A percentile compares a stretch with the other conserved stretches of the same genome.
phyloP scores from a whole-genome alignment of 2,113 vertebrate species.

The Myotis davidii region DNA sequence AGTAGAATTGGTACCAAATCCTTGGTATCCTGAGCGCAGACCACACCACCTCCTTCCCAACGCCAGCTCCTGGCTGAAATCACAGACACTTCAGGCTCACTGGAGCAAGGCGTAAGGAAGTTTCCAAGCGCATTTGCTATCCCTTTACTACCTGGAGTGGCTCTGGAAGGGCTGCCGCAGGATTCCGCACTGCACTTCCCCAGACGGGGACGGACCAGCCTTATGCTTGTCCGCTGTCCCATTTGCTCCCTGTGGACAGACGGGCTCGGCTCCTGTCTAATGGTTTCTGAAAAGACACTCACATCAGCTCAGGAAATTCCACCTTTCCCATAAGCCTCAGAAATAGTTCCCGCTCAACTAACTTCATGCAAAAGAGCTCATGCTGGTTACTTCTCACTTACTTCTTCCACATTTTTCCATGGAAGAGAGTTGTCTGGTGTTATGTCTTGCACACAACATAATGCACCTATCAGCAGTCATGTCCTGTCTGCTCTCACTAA shows the following conservation, averaged over 20 bases:
- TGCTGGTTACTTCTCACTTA: conserved; percentile 31
- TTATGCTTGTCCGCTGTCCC: background rate
- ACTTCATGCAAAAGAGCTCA: background rate
- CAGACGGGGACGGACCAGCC: background rate
- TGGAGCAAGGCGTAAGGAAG: background rate
- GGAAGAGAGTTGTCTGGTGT: background rate
- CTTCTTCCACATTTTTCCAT: background rate
- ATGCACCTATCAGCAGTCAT: background rate
- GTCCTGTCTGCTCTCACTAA: conserved; percentile 11
- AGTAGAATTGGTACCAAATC: background rate
- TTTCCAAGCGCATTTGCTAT: conserved; percentile 22
- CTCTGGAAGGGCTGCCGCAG: background rate
- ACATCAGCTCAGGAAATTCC: background rate
- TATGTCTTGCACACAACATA: conserved; percentile 6
- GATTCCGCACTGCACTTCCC: background rate
- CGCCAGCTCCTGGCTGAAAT: background rate
- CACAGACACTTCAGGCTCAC: background rate
- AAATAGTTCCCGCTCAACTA: conserved; percentile 32
- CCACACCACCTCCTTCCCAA: background rate
- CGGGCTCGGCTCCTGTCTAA: background rate
- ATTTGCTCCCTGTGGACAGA: background rate
- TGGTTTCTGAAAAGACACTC: background rate
- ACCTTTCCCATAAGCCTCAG: background rate
- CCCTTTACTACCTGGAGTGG: background rate
- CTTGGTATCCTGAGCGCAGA: background rate